Evolutionary conservation across 53 echinoderm and acorn worm genomes (phyloP).

Genomic region (Glandiceps talaboti): DNA sequence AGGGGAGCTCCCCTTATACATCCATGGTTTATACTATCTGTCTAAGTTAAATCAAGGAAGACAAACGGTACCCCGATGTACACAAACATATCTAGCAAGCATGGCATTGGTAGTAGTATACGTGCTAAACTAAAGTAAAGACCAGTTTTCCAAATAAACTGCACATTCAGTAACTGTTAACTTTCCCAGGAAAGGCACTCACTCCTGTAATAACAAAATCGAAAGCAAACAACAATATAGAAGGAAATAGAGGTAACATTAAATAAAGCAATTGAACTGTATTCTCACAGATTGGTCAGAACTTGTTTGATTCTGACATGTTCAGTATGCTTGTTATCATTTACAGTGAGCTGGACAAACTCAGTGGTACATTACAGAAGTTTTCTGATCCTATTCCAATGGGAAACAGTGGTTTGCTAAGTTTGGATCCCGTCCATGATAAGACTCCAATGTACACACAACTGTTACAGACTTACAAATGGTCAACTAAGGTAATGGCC

Average conservation of each 20-base stretch:
- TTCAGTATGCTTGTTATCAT: neutral
- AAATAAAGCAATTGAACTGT: neutral
- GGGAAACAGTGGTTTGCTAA: conserved; percentile 58
- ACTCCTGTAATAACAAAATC: too few relatives aligned
- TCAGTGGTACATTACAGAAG: conserved; percentile 30
- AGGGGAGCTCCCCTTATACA: too few relatives aligned
- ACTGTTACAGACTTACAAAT: conserved; percentile 70
- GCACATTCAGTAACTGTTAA: too few relatives aligned
- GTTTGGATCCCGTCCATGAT: conserved; percentile 72
- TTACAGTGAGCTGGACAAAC: conserved; percentile 56
- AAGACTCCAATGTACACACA: conserved; percentile 76
- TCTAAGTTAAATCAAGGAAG: too few relatives aligned
- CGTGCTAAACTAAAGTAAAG: too few relatives aligned
- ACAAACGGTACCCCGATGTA: too few relatives aligned
- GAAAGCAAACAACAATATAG: too few relatives aligned
- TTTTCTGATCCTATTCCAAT: conserved; percentile 44
- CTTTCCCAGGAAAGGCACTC: too few relatives aligned
- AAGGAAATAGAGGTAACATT: neutral
- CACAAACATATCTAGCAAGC: too few relatives aligned
- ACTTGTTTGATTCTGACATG: neutral
- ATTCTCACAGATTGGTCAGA: neutral
- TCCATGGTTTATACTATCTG: too few relatives aligned
- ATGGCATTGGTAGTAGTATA: too few relatives aligned
- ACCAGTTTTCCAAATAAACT: too few relatives aligned
- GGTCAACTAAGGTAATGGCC: conserved; percentile 83